Percentiles rank a stretch among this genome's conserved stretches.
These are phyloP conservation scores for Rhabdomys pumilio DNA, from an alignment of 2,797 vertebrate genomes.

Conservation along the genomic window DNA sequence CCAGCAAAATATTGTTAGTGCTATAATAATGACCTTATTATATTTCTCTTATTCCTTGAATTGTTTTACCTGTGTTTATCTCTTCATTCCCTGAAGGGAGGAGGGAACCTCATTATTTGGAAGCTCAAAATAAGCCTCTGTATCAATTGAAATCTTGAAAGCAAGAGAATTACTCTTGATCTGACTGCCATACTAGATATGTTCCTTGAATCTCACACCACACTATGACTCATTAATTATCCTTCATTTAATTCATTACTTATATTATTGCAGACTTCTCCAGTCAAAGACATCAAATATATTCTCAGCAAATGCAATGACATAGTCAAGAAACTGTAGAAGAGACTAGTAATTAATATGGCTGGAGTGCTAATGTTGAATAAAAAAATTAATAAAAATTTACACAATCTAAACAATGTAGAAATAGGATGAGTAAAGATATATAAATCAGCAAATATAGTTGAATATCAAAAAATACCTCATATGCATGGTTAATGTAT, in stretches of 20 bases:
- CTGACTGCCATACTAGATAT: constrained; percentile 24
- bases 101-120: constrained; percentile 1
- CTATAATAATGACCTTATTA: not conserved
- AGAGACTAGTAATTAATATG: constrained; percentile 60
- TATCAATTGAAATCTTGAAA: constrained; percentile 45
- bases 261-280: constrained; percentile 19
- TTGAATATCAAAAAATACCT: constrained; percentile 23
- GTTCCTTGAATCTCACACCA: not conserved
- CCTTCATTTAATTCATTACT: constrained; percentile 51
- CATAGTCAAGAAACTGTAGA: constrained; percentile 15
- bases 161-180: constrained; percentile 29
- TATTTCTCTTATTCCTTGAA: not conserved
- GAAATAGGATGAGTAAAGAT: not conserved
- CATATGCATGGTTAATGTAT: constrained; percentile 12
- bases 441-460: not conserved
- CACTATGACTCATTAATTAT: constrained; percentile 42
- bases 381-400: constrained; percentile 27
- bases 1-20: not conserved
- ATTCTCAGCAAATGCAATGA: constrained; percentile 16
- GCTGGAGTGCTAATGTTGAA: not conserved
- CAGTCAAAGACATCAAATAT: constrained; percentile 48
- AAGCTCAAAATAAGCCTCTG: constrained; percentile 49
- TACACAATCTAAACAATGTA: not conserved
- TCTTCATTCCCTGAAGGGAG: not conserved
- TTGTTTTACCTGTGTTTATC: constrained; percentile 34